A percentile compares a stretch with the other conserved stretches of the same genome.
Conservation (phyloP, 2,113 vertebrate species). For the Kryptolebias marmoratus region DNA sequence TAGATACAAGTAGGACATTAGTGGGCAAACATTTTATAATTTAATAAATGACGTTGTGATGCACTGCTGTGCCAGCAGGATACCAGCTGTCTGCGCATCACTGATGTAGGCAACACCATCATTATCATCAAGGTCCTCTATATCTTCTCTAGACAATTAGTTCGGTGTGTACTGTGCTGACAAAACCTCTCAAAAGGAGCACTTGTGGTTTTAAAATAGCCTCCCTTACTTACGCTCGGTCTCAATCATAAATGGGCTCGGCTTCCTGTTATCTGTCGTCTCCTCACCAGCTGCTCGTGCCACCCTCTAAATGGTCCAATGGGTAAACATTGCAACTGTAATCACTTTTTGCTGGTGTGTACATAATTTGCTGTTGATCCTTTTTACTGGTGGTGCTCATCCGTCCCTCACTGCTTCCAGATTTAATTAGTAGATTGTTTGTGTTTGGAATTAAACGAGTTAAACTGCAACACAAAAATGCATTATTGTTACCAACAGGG, state of each 20-base stretch:
- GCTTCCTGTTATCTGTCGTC: conserved; percentile 51
- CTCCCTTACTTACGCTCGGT: conserved; percentile 49
- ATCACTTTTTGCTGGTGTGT: conserved; percentile 60
- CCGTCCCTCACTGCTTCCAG: conserved; percentile 33
- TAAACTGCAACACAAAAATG: not conserved
- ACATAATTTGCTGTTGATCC: conserved; percentile 55
- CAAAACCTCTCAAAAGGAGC: conserved; percentile 38
- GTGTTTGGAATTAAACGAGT: conserved; percentile 23
- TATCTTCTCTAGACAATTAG: conserved; percentile 52
- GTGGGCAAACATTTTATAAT: conserved; percentile 39
- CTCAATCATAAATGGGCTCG: conserved; percentile 36
- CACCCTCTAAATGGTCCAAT: conserved; percentile 62
- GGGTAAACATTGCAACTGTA: conserved; percentile 64
- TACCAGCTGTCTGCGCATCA: conserved; percentile 58
- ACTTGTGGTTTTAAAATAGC: conserved; percentile 52
- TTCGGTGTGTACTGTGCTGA: conserved; percentile 36
- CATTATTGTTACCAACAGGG: not conserved
- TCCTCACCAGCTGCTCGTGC: conserved; percentile 58
- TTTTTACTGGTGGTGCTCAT: conserved; percentile 42
- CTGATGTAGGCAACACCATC: conserved; percentile 52
- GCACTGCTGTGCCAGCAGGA: conserved; percentile 59
- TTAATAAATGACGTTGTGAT: conserved; percentile 62
- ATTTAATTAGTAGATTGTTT: conserved; percentile 38
- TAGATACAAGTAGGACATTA: conserved; percentile 19
- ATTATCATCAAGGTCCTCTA: conserved; percentile 59